Conservation (phyloP, 64 coral and sea anemone genomes). For the Stichodactyla helianthus region DNA sequence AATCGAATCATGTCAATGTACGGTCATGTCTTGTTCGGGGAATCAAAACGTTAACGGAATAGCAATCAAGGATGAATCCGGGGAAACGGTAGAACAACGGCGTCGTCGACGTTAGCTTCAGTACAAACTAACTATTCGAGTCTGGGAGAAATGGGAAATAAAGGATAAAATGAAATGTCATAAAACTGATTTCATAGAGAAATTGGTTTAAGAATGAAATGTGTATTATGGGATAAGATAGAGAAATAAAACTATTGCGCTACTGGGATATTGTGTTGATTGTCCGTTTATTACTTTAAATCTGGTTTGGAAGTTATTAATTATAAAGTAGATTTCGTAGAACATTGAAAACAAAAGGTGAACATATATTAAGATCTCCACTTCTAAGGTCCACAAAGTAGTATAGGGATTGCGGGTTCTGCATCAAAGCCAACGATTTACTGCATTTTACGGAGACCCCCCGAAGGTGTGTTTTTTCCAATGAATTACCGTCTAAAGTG, state of each 20-base stretch:
- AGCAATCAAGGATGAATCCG: neutral
- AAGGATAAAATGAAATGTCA: neutral
- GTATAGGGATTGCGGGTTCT: too few relatives aligned
- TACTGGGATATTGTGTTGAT: neutral
- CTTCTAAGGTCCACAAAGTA: too few relatives aligned
- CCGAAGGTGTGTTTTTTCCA: too few relatives aligned
- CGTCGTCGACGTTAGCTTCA: neutral
- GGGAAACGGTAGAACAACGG: neutral
- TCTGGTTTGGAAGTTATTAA: too few relatives aligned
- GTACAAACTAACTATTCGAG: neutral
- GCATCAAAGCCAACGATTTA: too few relatives aligned
- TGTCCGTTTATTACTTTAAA: neutral
- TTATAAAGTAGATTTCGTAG: too few relatives aligned
- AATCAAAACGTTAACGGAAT: neutral
- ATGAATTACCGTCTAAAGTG: too few relatives aligned
- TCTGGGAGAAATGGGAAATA: constrained; percentile 5
- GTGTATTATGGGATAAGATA: neutral
- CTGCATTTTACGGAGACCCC: too few relatives aligned
- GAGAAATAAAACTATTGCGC: neutral
- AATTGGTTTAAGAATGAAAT: neutral
- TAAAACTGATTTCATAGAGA: neutral
- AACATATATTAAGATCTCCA: too few relatives aligned
- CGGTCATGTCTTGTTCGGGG: constrained; percentile 3
- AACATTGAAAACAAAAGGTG: too few relatives aligned
- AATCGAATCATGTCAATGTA: constrained; percentile 26